Percentiles rank a stretch among this genome's conserved stretches.
Evolutionary conservation across 2,888 invertebrate species (phyloP).

Genomic region (Lasioglossum leucozonium): DNA sequence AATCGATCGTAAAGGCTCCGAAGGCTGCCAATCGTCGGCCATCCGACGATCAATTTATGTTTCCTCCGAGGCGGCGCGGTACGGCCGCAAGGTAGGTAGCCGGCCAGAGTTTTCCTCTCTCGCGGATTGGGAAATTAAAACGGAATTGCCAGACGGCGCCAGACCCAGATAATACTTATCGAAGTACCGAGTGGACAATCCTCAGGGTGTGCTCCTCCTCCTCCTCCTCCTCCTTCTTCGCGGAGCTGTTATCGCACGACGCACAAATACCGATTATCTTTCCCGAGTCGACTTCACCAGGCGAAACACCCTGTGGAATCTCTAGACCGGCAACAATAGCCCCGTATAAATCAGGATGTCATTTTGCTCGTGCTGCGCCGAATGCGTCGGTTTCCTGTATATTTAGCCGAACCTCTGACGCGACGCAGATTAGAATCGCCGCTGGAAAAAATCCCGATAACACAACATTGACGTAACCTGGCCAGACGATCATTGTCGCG

Average conservation of each 20-base stretch:
- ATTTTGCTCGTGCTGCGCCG: neutral
- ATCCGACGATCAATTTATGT: slow-evolving; percentile 20
- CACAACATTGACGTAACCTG: neutral
- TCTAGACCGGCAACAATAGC: slow-evolving; percentile 38
- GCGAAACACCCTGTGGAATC: slow-evolving; percentile 32
- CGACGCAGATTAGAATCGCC: slow-evolving; percentile 1
- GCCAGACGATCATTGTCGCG: neutral
- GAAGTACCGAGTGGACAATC: slow-evolving; percentile 54
- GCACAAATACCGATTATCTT: slow-evolving; percentile 55
- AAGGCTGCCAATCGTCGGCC: slow-evolving; percentile 3
- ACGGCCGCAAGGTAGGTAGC: slow-evolving; percentile 8
- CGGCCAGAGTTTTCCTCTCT: neutral
- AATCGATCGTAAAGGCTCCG: slow-evolving; percentile 46
- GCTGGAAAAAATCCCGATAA: neutral
- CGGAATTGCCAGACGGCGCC: slow-evolving; percentile 79
- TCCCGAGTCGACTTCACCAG: neutral
- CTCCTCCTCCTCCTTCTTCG: slow-evolving; percentile 27
- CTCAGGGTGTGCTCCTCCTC: slow-evolving; percentile 29
- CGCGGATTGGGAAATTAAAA: slow-evolving; percentile 73
- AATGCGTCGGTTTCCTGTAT: slow-evolving; percentile 4
- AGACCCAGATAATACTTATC: slow-evolving; percentile 78
- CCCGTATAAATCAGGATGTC: slow-evolving; percentile 32
- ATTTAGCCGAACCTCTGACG: neutral
- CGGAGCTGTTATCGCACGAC: slow-evolving; percentile 37
- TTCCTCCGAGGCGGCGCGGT: slow-evolving; percentile 17